phyloP scores from a whole-genome alignment of 2,888 invertebrate species.

The Drosophila macrospina region DNA sequence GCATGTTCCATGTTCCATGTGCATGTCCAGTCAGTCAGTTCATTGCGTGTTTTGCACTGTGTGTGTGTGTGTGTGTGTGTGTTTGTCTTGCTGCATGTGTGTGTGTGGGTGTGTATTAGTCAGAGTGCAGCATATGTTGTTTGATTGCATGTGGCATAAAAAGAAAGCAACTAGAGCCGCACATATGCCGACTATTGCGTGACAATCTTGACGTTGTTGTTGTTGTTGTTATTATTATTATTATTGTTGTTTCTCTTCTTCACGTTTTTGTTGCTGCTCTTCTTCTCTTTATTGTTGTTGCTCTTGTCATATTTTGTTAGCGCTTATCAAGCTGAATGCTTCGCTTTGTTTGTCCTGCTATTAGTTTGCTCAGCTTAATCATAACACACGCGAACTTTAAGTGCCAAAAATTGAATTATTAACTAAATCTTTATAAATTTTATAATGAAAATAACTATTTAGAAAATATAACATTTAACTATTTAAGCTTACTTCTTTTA shows the following conservation, averaged over 20 bases:
- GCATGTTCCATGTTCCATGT: conserved; percentile 35
- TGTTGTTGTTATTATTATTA: conserved; percentile 34
- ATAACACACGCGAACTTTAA: conserved; percentile 23
- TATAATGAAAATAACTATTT: too few species aligned
- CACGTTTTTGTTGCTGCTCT: conserved; percentile 19
- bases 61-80: conserved; percentile 14
- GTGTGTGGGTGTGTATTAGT: conserved; percentile 17
- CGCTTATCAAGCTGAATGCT: conserved; percentile 51
- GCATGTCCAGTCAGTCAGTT: conserved; percentile 60
- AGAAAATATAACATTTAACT: too few species aligned
- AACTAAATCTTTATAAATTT: too few species aligned
- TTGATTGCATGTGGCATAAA: conserved; percentile 71
- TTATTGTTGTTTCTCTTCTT: conserved; percentile 36
- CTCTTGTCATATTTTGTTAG: conserved; percentile 55
- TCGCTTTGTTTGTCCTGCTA: conserved; percentile 43
- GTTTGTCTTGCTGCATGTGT: conserved; percentile 11
- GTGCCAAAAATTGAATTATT: neutral
- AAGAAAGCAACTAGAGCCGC: conserved; percentile 53
- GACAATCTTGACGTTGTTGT: conserved; percentile 28
- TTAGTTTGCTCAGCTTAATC: conserved; percentile 42
- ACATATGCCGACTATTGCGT: conserved; percentile 58
- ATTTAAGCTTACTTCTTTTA: too few species aligned
- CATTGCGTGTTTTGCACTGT: conserved; percentile 62
- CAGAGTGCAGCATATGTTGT: conserved; percentile 70
- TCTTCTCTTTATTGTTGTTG: conserved; percentile 41